phyloP scores from a whole-genome alignment of 1,140 invertebrate genomes.

The Planococcus citri region DNA sequence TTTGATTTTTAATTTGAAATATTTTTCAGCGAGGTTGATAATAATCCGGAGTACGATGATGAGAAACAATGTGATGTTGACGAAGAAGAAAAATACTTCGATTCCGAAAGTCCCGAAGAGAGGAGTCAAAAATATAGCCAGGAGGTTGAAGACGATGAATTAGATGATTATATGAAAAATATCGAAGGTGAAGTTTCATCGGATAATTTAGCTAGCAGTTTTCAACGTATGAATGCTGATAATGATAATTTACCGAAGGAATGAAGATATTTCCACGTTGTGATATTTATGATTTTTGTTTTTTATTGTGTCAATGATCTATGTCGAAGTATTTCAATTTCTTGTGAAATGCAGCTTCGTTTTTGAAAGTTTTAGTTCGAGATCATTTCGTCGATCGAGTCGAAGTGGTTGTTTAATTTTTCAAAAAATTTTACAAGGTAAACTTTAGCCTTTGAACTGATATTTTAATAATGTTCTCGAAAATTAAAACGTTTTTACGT shows the following conservation, averaged over 20 bases:
- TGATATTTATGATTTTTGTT: no score
- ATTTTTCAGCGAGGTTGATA: slow-evolving; percentile 45
- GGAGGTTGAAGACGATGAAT: slow-evolving; percentile 25
- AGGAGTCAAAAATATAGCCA: slow-evolving; percentile 28
- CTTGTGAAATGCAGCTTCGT: no score
- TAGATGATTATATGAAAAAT: slow-evolving; percentile 26
- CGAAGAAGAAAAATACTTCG: slow-evolving; percentile 81
- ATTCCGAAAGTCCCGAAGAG: slow-evolving; percentile 54
- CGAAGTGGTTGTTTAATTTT: no score
- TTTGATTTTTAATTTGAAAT: neutral
- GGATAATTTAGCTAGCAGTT: slow-evolving; percentile 23
- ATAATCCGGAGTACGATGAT: slow-evolving; percentile 67
- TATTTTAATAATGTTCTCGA: no score
- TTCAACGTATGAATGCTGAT: slow-evolving; percentile 15
- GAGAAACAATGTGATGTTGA: slow-evolving; percentile 53
- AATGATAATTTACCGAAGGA: neutral
- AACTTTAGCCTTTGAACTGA: no score
- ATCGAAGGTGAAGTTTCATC: slow-evolving; percentile 25
- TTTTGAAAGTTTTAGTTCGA: no score
- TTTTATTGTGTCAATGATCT: no score
- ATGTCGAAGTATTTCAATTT: no score
- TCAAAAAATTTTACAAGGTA: no score
- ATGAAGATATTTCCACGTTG: neutral
- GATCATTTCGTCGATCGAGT: no score
- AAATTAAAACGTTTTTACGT: no score